Evolutionary conservation across 2,797 vertebrate genomes (phyloP).

Genomic region (Neostethus bicornis): DNA sequence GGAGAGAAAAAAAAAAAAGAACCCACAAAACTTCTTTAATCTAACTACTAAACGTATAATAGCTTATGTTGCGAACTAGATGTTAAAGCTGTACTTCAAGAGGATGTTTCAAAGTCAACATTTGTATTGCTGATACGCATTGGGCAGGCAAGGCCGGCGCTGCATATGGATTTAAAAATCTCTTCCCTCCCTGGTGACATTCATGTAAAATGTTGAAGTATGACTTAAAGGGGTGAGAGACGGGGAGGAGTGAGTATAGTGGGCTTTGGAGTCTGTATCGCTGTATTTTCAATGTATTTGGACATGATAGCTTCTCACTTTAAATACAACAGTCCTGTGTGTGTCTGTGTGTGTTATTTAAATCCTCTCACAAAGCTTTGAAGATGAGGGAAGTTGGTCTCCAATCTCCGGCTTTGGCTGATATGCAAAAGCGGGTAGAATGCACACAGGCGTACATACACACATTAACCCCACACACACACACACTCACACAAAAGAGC

Average conservation of each 20-base stretch:
- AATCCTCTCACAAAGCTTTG: slow-evolving; percentile 69
- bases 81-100: background rate
- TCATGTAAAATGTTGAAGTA: slow-evolving; percentile 49
- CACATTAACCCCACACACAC: slow-evolving; percentile 44
- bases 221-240: slow-evolving; percentile 31
- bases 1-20: no score
- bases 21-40: no score
- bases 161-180: slow-evolving; percentile 27
- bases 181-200: slow-evolving; percentile 37
- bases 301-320: slow-evolving; percentile 66
- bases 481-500: slow-evolving; percentile 59
- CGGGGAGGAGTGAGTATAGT: slow-evolving; percentile 22
- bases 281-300: slow-evolving; percentile 65
- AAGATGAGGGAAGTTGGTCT: slow-evolving; percentile 66
- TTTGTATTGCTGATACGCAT: slow-evolving; percentile 19
- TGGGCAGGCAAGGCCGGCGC: slow-evolving; percentile 17
- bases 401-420: slow-evolving; percentile 65
- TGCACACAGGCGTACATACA: slow-evolving; percentile 59
- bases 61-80: background rate
- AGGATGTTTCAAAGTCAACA: slow-evolving; percentile 22
- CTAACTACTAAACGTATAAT: background rate
- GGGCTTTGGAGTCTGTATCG: slow-evolving; percentile 50
- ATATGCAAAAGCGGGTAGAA: slow-evolving; percentile 63
- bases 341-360: slow-evolving; percentile 34
- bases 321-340: slow-evolving; percentile 43